These are phyloP conservation scores for Galeopsomyia nigrocyanea DNA, from an alignment of 2,888 invertebrate genomes.

Conservation along the genomic window DNA sequence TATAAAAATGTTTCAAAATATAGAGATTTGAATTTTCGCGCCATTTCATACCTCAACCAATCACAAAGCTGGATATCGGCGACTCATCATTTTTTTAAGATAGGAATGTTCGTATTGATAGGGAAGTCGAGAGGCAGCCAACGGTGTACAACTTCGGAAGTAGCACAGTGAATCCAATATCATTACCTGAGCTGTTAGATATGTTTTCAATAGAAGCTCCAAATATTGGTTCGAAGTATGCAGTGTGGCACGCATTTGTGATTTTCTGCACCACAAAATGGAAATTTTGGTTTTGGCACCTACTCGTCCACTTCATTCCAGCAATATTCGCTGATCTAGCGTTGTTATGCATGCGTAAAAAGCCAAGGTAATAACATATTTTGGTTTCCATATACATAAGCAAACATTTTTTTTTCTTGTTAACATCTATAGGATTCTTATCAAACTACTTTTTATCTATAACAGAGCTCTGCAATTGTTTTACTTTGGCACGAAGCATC, in stretches of 20 bases:
- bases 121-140: conserved; percentile 55
- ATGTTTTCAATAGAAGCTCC: conserved; percentile 16
- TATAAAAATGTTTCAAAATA: too few relatives aligned
- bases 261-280: conserved; percentile 24
- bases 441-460: neutral
- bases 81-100: too few relatives aligned
- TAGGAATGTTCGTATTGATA: conserved; percentile 18
- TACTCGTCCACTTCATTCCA: conserved; percentile 55
- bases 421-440: too few relatives aligned
- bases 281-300: conserved; percentile 47
- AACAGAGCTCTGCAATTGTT: conserved; percentile 23
- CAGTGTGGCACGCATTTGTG: conserved; percentile 48
- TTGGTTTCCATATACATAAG: too few relatives aligned
- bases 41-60: too few relatives aligned
- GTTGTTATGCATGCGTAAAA: conserved; percentile 50
- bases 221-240: conserved; percentile 47
- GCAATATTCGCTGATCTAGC: conserved; percentile 51
- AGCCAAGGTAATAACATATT: conserved; percentile 54
- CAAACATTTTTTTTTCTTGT: too few relatives aligned
- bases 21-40: too few relatives aligned
- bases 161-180: conserved; percentile 75
- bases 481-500: conserved; percentile 10
- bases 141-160: conserved; percentile 89
- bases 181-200: conserved; percentile 11
- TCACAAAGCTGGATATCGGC: too few relatives aligned